phyloP scores from a whole-genome alignment of 2,888 invertebrate genomes.

The Drosophila rubida region DNA sequence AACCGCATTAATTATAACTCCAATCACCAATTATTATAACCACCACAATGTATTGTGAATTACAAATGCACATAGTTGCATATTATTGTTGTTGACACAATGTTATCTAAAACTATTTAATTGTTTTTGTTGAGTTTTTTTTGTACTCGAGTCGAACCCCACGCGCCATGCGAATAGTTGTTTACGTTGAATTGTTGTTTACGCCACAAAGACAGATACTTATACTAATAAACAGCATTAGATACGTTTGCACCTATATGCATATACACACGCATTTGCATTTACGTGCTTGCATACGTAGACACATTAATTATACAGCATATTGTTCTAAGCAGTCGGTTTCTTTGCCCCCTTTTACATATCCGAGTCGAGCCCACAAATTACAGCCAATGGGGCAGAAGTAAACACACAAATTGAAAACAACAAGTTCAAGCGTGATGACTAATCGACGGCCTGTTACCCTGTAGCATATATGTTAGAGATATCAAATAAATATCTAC shows the following conservation, averaged over 20 bases:
- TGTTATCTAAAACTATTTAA: slow-evolving; percentile 24
- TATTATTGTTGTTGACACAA: slow-evolving; percentile 49
- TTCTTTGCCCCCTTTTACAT: slow-evolving; percentile 34
- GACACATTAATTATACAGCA: slow-evolving; percentile 9
- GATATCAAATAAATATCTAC: no score
- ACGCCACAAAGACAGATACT: slow-evolving; percentile 32
- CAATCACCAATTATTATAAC: neutral
- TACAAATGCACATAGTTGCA: slow-evolving; percentile 8
- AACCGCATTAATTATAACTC: neutral
- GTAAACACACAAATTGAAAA: slow-evolving; percentile 53
- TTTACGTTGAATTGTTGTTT: slow-evolving; percentile 51
- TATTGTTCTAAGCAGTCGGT: slow-evolving; percentile 19
- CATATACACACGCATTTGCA: neutral
- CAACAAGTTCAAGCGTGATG: neutral
- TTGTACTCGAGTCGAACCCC: slow-evolving; percentile 23
- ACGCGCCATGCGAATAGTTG: slow-evolving; percentile 45
- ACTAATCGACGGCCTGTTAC: neutral
- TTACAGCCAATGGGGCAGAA: slow-evolving; percentile 69
- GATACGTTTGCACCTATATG: neutral
- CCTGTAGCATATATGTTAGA: neutral
- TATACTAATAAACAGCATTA: neutral
- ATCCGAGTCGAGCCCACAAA: slow-evolving; percentile 72
- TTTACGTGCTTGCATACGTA: neutral
- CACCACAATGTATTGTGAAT: slow-evolving; percentile 3
- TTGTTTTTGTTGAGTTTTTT: neutral